Evolutionary conservation across 2,797 vertebrate genomes (phyloP).

Genomic region (Echiichthys vipera): DNA sequence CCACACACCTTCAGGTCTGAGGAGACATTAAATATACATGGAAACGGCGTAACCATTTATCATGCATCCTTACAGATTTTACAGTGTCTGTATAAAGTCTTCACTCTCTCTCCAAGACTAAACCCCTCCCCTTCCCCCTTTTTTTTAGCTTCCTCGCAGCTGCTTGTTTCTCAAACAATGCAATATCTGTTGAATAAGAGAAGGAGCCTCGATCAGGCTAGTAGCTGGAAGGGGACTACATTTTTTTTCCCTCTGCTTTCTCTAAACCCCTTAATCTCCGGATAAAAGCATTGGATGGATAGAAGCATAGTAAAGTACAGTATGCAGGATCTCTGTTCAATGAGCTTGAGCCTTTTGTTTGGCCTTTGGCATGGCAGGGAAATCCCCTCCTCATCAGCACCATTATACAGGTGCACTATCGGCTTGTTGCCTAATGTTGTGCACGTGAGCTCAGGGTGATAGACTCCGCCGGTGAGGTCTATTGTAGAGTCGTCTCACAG

Average conservation of each 20-base stretch:
- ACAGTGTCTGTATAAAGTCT: conserved; percentile 34
- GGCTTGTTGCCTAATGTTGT: conserved; percentile 50
- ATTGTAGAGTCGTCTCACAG: conserved; percentile 42
- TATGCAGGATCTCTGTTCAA: conserved; percentile 55
- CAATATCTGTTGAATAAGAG: conserved; percentile 61
- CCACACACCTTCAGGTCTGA: conserved; percentile 39
- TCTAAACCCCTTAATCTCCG: conserved; percentile 69
- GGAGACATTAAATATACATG: conserved; percentile 73
- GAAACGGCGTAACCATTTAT: conserved; percentile 63
- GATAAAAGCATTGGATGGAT: conserved; percentile 56
- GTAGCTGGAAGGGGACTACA: conserved; percentile 55
- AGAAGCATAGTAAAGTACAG: conserved; percentile 55
- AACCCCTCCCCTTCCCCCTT: neutral
- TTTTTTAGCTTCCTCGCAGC: conserved; percentile 36
- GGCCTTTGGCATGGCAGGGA: conserved; percentile 57
- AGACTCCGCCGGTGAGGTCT: conserved; percentile 19
- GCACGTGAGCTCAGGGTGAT: conserved; percentile 43
- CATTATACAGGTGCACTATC: neutral
- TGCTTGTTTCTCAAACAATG: conserved; percentile 72
- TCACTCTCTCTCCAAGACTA: conserved; percentile 30
- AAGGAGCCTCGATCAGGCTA: conserved; percentile 42
- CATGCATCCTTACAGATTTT: conserved; percentile 58
- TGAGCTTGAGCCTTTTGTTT: conserved; percentile 62
- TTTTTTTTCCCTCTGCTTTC: conserved; percentile 48
- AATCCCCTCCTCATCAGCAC: conserved; percentile 63